Conservation (phyloP, 1,140 invertebrate genomes). For the Leguminivora glycinivorella region DNA sequence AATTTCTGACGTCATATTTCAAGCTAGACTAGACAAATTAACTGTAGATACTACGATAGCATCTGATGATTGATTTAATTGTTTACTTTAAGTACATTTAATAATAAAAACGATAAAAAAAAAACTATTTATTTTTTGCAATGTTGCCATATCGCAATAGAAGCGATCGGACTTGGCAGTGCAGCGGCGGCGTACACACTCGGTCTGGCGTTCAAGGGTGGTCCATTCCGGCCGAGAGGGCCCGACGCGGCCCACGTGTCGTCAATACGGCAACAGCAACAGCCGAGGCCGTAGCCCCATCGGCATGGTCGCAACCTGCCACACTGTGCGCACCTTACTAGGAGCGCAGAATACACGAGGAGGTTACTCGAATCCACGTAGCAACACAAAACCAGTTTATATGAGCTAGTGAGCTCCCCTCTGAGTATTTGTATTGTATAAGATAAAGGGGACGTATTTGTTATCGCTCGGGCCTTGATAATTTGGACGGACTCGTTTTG, state of each 20-base stretch:
- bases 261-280: slow-evolving; percentile 41
- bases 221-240: slow-evolving; percentile 33
- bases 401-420: slow-evolving; percentile 34
- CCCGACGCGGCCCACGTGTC: slow-evolving; percentile 33
- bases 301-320: slow-evolving; percentile 61
- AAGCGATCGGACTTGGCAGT: neutral
- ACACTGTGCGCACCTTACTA: slow-evolving; percentile 65
- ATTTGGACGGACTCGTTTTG: slow-evolving; percentile 19
- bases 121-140: neutral
- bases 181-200: neutral
- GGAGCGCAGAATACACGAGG: slow-evolving; percentile 47
- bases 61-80: neutral
- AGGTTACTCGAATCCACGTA: slow-evolving; percentile 33
- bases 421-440: neutral
- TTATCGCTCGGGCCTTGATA: slow-evolving; percentile 28
- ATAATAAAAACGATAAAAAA: neutral
- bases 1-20: slow-evolving; percentile 38
- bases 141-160: neutral
- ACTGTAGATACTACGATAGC: neutral
- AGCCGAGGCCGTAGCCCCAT: slow-evolving; percentile 40
- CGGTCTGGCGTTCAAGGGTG: slow-evolving; percentile 11
- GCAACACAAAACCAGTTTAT: slow-evolving; percentile 27
- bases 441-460: neutral
- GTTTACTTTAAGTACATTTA: neutral
- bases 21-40: slow-evolving; percentile 36